These are phyloP conservation scores for Prunella himalayana DNA, from an alignment of 2,113 vertebrate species.

Conservation along the genomic window DNA sequence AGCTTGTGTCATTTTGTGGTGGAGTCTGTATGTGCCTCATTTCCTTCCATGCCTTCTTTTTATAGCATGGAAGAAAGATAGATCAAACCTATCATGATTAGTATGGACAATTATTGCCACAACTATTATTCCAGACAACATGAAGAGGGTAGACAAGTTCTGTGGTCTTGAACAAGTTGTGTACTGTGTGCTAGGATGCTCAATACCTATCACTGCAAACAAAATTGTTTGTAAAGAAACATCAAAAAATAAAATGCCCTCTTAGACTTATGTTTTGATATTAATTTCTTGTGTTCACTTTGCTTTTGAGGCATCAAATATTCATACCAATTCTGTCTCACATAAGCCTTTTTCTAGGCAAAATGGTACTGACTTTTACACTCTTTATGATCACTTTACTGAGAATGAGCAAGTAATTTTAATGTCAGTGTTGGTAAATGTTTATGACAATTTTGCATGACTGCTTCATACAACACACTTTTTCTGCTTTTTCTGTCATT, in stretches of 20 bases:
- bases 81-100: not conserved
- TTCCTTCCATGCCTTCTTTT: not conserved
- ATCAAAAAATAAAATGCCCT: not conserved
- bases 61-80: not conserved
- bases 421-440: not conserved
- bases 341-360: not conserved
- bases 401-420: not conserved
- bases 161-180: not conserved
- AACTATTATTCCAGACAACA: not conserved
- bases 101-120: not conserved
- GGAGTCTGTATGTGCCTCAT: not conserved
- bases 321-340: not conserved
- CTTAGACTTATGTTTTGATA: not conserved
- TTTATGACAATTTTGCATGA: not conserved
- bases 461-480: not conserved
- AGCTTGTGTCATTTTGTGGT: not conserved
- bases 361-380: not conserved
- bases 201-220: not conserved
- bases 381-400: not conserved
- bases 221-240: not conserved
- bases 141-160: not conserved
- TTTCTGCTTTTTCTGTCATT: not conserved
- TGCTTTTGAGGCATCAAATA: not conserved
- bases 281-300: not conserved
- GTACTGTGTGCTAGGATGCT: not conserved